Conservation (phyloP, 2,888 invertebrate genomes). For the Argyresthia albistria region DNA sequence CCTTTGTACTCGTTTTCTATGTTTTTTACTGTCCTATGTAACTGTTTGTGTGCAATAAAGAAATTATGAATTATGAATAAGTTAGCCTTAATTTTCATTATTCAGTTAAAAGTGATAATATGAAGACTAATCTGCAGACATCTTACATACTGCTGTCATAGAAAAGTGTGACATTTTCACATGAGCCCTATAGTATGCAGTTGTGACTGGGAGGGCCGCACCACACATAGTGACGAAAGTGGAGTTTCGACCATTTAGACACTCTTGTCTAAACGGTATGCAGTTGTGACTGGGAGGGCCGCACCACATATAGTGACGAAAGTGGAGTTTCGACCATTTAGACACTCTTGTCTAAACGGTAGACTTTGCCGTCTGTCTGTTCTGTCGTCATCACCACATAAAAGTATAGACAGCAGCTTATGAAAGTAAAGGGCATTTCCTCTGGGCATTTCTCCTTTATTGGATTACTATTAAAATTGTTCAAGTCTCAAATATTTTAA, state of each 20-base stretch:
- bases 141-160: too few relatives aligned
- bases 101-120: too few relatives aligned
- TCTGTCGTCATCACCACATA: too few relatives aligned
- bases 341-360: conserved; percentile 1
- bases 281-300: conserved; percentile 17
- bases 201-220: conserved; percentile 10
- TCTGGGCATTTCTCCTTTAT: neutral
- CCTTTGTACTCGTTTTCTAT: too few relatives aligned
- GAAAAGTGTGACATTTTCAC: neutral
- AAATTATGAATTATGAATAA: too few relatives aligned
- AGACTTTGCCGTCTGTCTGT: neutral
- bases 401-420: too few relatives aligned
- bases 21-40: too few relatives aligned
- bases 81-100: too few relatives aligned
- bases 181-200: conserved; percentile 53
- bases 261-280: conserved; percentile 14
- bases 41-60: too few relatives aligned
- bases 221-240: conserved; percentile 34
- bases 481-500: neutral
- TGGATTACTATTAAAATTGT: neutral
- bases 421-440: neutral
- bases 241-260: conserved; percentile 20
- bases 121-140: too few relatives aligned
- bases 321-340: conserved; percentile 25
- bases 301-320: conserved; percentile 28